Percentiles rank a stretch among this genome's conserved stretches.
phyloP scores from a whole-genome alignment of 53 echinoderm and acorn worm species.

The Holothuria leucospilota region DNA sequence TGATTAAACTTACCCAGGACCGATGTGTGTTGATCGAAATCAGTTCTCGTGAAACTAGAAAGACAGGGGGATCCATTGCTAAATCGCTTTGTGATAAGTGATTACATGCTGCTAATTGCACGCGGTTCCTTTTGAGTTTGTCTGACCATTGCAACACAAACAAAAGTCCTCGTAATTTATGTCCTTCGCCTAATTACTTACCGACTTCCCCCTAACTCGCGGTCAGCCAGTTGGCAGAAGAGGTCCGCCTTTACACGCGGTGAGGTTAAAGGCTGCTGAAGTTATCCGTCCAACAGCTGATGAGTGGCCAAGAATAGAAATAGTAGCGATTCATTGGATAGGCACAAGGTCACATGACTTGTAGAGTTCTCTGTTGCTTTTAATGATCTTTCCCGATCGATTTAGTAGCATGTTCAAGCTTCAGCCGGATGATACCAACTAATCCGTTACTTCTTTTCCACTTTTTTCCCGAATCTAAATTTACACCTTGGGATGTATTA shows the following conservation, averaged over 20 bases:
- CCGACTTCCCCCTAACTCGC: slow-evolving; percentile 37
- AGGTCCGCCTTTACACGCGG: slow-evolving; percentile 16
- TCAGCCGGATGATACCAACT: background rate
- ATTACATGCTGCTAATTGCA: slow-evolving; percentile 42
- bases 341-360: slow-evolving; percentile 25
- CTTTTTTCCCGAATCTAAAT: background rate
- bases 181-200: slow-evolving; percentile 49
- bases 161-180: slow-evolving; percentile 38
- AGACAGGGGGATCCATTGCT: background rate
- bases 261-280: slow-evolving; percentile 35
- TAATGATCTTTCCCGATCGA: slow-evolving; percentile 8
- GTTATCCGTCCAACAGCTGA: background rate
- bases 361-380: background rate
- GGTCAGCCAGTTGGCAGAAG: slow-evolving; percentile 3
- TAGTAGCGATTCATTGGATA: slow-evolving; percentile 36
- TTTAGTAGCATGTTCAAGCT: background rate
- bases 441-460: background rate
- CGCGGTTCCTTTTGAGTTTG: slow-evolving; percentile 35
- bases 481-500: slow-evolving; percentile 9
- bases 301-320: slow-evolving; percentile 10
- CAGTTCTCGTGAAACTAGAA: background rate
- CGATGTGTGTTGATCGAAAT: background rate
- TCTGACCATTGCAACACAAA: slow-evolving; percentile 43
- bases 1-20: too few species aligned
- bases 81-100: slow-evolving; percentile 29